Evolutionary conservation across 2,888 invertebrate species (phyloP), one percentile per base, ranked within the genome.

Genomic region (Enchytraeus crypticus): DNA sequence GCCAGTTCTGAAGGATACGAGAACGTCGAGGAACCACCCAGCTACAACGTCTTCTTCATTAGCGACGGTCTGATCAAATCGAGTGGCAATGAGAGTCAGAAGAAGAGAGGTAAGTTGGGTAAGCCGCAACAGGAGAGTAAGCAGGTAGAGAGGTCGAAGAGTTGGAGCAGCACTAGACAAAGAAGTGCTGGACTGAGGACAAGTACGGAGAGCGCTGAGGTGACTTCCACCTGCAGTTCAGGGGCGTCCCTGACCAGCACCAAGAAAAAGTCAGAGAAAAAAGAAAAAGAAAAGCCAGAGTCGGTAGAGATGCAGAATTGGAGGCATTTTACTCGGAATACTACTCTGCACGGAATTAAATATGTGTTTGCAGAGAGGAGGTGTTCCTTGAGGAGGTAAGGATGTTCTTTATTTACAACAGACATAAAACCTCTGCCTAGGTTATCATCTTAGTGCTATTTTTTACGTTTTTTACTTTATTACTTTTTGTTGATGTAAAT

Each of bases 271-370:
- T n/a, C n/a, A n/a, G 18, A 29, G n/a, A 53, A 53, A 53, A 38
- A 32, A 54, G 43, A 26, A 30, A 8, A 46, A 27, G n/a, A 18
- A 30, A 21, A 51, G 30, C 29, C 33, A 2, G 43, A 57, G 23
- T 57, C 32, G 47, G n/a, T 43, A 18, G 46, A 29, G 21, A 38
- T 49, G 56, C 18, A 56, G 29, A 63, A 33, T 27, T 64, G 62
- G 66, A 23, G 53, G 14, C 32, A 61, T 29, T 66, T 66, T 38
- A 59, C 60, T 2, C 33, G 51, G 21, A 55, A 61, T 18, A 65
- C 66, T 1, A 63, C 66, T 18, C 58, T 66, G 33, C 66, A 66
- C 51, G 66, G 66, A 29, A 53, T 66, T 26, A 61, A 55, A 51
- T 61, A 66, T 55, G 60, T 65, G 43, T 66, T 66, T 53, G 63